Base-by-base conservation (phyloP, 2,888 invertebrate species). In the Brachypterus glaber region DNA sequence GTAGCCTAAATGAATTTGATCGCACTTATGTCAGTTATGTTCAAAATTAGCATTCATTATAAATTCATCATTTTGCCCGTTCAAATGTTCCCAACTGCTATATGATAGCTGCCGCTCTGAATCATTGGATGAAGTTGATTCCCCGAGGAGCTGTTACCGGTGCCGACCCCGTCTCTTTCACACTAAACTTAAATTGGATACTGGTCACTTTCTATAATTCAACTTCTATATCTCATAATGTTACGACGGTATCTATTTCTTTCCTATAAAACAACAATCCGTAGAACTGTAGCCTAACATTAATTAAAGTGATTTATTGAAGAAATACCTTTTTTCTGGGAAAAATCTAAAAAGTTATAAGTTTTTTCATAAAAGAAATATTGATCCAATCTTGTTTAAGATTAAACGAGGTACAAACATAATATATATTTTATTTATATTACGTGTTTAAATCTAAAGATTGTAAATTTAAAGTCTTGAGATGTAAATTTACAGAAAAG, bases 171-270 rank as follows among this genome's bases (percentile, higher is more conserved):
- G 61, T 60, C 62, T 63, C 60, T 62, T 61, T 60, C 60, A 58
- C 62, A 60, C 60, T 59, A 60, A 63, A 64, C 64, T 63, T 63
- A 64, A 65, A 65, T 64, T 63, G 63, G 63, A 64, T 62, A 63
- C 63, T 62, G 65, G 63, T 64, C 65, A 64, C 62, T 64, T 64
- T 63, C 63, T 64, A 64, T 65, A 65, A 64, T 65, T 65, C 65
- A 64, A 58, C 61, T 62, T 59, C 62, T 61, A 62, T 62, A 62
- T 59, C 58, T 63, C 62, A 64, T 64, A 63, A 63, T 13, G 52
- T 55, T 52, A 53, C 55, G 21, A n/a, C 21, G 34, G 37, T 7
- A 9, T 17, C 34, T 36, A 36, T 17, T 33, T 21, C 18, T 12
- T 37, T 34, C 15, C 34, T 18, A 5, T 11, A n/a, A n/a, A n/a